Evolutionary conservation across 1,140 invertebrate species (phyloP), one percentile per base, ranked within the genome.

Genomic region (Cyrtorhinus lividipennis): DNA sequence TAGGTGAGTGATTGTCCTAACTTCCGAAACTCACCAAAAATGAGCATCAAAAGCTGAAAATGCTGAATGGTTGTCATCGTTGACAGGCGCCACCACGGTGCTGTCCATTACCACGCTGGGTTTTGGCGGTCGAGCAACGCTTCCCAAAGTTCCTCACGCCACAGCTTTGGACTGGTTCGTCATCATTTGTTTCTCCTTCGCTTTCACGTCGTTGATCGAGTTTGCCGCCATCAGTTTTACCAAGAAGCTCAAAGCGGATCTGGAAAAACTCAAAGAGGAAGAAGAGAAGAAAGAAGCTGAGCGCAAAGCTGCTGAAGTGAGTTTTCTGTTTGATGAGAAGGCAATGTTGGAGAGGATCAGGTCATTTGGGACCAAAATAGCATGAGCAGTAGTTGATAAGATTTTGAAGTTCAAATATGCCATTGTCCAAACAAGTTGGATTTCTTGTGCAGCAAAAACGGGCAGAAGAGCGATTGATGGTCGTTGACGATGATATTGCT

Each of bases 141-240:
- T 81, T 61, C 80, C 81, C n/a, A 72, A 76, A 64, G 79, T 81
- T 12, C 75, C 76, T 2, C 81, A 82, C 69, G 75, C 77, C 56
- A 83, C 81, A 2, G 81, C 81, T 0, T 70, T 83, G 15, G 81
- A 83, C 68, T 78, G 80, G 70, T 83, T 79, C 69, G 75, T 83
- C 61, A 78, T 81, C 62, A 72, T 81, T 26, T 82, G 80, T 68
- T 79, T 83, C 67, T 72, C 78, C 24, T 82, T 80, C 68, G 79
- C 81, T 44, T 80, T 83, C 67, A 77, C 78, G 1, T 78, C 80
- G 0, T 74, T 83, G 68, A 73, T 82, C 12, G 80, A 83, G 68
- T 83, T 81, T 67, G 80, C 80, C 1, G 74, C 73, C 61, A 80
- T 83, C 63, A 82, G 82, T 69, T 82, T 80, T 69, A 76, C 80